A percentile compares a stretch with the other conserved stretches of the same genome.
These are phyloP conservation scores for Drosophila meridionalis DNA, from an alignment of 2,888 invertebrate species.

Conservation along the genomic window DNA sequence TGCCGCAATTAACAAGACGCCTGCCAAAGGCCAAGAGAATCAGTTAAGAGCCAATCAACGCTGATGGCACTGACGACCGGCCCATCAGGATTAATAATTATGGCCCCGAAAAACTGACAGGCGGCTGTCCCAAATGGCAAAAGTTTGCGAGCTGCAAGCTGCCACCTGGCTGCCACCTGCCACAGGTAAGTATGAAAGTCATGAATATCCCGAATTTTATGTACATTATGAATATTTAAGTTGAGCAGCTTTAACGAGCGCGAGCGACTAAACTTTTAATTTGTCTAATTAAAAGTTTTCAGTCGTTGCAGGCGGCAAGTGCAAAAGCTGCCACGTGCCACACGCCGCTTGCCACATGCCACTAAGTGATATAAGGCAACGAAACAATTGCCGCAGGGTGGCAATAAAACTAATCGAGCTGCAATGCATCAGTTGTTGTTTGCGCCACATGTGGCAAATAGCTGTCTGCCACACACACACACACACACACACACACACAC, in stretches of 20 bases:
- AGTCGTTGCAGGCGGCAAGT: constrained; percentile 38
- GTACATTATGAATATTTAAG: constrained; percentile 57
- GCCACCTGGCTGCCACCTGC: neutral
- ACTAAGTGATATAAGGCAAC: constrained; percentile 40
- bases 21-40: constrained; percentile 29
- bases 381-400: constrained; percentile 31
- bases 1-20: constrained; percentile 44
- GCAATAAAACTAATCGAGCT: constrained; percentile 51
- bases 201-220: constrained; percentile 26
- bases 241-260: constrained; percentile 50
- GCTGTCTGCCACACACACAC: constrained; percentile 1
- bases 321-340: constrained; percentile 17
- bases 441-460: constrained; percentile 32
- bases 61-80: constrained; percentile 36
- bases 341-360: constrained; percentile 5
- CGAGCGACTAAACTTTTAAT: constrained; percentile 61
- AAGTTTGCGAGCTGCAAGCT: constrained; percentile 41
- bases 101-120: constrained; percentile 24
- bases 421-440: constrained; percentile 42
- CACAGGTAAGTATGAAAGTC: constrained; percentile 20
- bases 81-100: constrained; percentile 63
- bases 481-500: neutral
- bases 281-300: constrained; percentile 74
- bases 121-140: constrained; percentile 43
- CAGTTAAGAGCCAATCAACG: constrained; percentile 52